Conservation (phyloP, 2,113 vertebrate genomes). For the Sinocyclocheilus maitianheensis region DNA sequence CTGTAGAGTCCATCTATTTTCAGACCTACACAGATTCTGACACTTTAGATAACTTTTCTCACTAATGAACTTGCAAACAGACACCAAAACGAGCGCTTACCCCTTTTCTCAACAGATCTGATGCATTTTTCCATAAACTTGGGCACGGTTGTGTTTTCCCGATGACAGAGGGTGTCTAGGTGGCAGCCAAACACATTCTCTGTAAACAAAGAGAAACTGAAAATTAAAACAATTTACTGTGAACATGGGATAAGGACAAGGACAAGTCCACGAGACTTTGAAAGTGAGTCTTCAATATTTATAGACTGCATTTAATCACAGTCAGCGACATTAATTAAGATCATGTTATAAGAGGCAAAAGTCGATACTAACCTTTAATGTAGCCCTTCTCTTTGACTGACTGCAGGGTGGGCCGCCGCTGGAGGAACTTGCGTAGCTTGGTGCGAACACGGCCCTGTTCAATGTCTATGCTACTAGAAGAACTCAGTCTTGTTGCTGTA, state of each 20-base stretch:
- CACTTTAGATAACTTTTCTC: background rate
- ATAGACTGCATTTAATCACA: background rate
- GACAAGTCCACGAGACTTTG: background rate
- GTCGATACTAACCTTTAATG: slow-evolving; percentile 73
- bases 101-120: slow-evolving; percentile 84
- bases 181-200: slow-evolving; percentile 92
- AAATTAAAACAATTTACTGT: background rate
- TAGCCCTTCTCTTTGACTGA: slow-evolving; percentile 84
- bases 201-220: slow-evolving; percentile 56
- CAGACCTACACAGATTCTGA: slow-evolving; percentile 72
- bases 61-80: background rate
- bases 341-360: background rate
- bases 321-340: background rate
- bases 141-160: slow-evolving; percentile 81
- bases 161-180: slow-evolving; percentile 81
- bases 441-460: slow-evolving; percentile 80
- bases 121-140: slow-evolving; percentile 88
- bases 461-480: slow-evolving; percentile 54
- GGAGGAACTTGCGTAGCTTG: slow-evolving; percentile 83
- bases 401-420: slow-evolving; percentile 81
- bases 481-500: slow-evolving; percentile 45
- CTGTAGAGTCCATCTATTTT: slow-evolving; percentile 91
- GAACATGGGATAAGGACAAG: background rate
- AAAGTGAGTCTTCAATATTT: background rate
- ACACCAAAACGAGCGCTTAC: slow-evolving; percentile 62